phyloP scores from a whole-genome alignment of 1,140 invertebrate genomes.

The Drosophila truncata region DNA sequence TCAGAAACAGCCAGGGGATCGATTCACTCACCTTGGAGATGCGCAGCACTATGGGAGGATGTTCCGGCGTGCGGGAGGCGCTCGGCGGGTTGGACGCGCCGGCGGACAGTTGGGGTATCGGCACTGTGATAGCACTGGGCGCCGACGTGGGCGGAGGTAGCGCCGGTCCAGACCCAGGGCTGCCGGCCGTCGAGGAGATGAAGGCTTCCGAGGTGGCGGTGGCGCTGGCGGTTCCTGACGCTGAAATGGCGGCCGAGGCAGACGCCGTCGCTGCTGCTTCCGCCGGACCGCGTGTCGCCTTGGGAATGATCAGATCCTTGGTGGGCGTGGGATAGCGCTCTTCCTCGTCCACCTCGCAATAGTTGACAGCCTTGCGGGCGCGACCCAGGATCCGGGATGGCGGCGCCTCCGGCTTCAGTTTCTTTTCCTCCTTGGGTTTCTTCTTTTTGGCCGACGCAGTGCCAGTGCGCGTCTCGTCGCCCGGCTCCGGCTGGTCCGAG shows the following conservation, averaged over 20 bases:
- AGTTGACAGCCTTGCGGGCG: slow-evolving; percentile 82
- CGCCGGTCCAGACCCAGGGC: slow-evolving; percentile 31
- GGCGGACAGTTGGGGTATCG: slow-evolving; percentile 82
- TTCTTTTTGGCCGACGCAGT: slow-evolving; percentile 42
- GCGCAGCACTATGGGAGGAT: slow-evolving; percentile 87
- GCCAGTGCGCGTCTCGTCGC: slow-evolving; percentile 51
- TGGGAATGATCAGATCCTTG: slow-evolving; percentile 76
- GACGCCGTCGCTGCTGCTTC: slow-evolving; percentile 10
- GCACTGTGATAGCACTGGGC: slow-evolving; percentile 56
- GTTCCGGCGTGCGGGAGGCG: slow-evolving; percentile 80
- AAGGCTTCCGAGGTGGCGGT: slow-evolving; percentile 34
- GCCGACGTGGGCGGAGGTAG: slow-evolving; percentile 65
- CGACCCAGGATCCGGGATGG: slow-evolving; percentile 80
- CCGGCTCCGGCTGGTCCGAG: slow-evolving; percentile 44
- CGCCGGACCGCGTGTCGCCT: slow-evolving; percentile 31
- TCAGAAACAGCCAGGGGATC: neutral
- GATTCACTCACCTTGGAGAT: slow-evolving; percentile 87
- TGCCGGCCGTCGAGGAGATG: slow-evolving; percentile 30
- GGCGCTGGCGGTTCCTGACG: slow-evolving; percentile 14
- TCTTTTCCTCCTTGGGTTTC: slow-evolving; percentile 81
- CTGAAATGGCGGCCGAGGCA: slow-evolving; percentile 6
- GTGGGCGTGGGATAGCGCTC: slow-evolving; percentile 84
- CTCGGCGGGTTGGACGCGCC: slow-evolving; percentile 52
- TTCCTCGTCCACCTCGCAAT: slow-evolving; percentile 81
- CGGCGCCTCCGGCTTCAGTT: slow-evolving; percentile 83